A percentile compares a stretch with the other conserved stretches of the same genome.
phyloP scores from a whole-genome alignment of 2,113 vertebrate species.

The Brachyhypopomus occidentalis region DNA sequence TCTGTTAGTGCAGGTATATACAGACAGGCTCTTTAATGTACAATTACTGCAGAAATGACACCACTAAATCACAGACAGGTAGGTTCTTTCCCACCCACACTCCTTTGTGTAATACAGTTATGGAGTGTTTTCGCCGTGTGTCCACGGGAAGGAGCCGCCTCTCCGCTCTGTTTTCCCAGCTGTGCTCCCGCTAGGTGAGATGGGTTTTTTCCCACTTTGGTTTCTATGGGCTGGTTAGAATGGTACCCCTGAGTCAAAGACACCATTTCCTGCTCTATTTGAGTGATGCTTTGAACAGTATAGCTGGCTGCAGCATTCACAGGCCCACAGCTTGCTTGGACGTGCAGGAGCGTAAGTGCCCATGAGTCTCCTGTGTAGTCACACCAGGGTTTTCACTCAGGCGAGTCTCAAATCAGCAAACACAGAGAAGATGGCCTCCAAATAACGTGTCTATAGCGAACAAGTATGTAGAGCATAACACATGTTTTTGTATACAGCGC shows the following conservation, averaged over 20 bases:
- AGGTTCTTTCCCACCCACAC: background rate
- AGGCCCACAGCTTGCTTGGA: conserved; percentile 37
- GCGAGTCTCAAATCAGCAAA: conserved; percentile 3
- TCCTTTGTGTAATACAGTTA: conserved; percentile 36
- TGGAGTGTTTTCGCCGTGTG: conserved; percentile 61
- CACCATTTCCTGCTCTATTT: conserved; percentile 71
- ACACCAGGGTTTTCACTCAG: conserved; percentile 2
- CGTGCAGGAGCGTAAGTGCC: conserved; percentile 33
- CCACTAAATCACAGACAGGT: background rate
- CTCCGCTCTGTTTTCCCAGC: conserved; percentile 72
- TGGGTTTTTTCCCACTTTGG: conserved; percentile 58
- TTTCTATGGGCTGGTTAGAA: conserved; percentile 69
- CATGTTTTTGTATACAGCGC: background rate
- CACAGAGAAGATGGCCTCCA: conserved; percentile 16
- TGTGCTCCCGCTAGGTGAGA: conserved; percentile 64
- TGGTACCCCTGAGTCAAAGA: conserved; percentile 65
- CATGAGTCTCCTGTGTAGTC: conserved; percentile 26
- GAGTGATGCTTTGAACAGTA: conserved; percentile 69
- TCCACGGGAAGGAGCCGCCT: conserved; percentile 56
- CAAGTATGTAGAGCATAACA: background rate
- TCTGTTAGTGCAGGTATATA: conserved; percentile 1
- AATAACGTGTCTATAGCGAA: background rate
- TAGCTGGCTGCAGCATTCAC: conserved; percentile 58
- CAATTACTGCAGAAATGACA: background rate
- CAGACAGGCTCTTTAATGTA: conserved; percentile 3